Evolutionary conservation across 2,888 invertebrate species (phyloP), one percentile per base, ranked within the genome.

Genomic region (Limenitis camilla): DNA sequence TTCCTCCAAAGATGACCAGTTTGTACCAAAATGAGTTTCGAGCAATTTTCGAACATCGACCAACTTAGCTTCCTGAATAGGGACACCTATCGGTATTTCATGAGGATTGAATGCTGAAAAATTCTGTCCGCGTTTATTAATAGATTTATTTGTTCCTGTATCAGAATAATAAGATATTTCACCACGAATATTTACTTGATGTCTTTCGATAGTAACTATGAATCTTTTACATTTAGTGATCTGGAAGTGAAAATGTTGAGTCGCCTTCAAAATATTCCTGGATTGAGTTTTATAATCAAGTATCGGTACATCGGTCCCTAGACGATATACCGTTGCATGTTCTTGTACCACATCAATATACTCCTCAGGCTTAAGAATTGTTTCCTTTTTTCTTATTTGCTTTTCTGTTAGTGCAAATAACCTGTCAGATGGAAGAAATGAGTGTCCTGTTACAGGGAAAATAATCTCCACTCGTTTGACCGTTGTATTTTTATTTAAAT

Each of bases 11-110:
- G 29, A 31, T n/a, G 42, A 27, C 32, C 42, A 42, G n/a, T 42
- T 42, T 10, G 29, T 9, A 32, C 32, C 42, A 32, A 42, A 42
- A 30, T 42, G 42, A 11, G 42, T 32, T 42, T 9, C 31, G 9
- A 42, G 42, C 30, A 42, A 42, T 8, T 42, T 42, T 9, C 42
- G n/a, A 30, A 42, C 42, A 30, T 42, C 42, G n/a, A 31, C 10
- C 10, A 32, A 30, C 30, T 42, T 31, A 9, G 42, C 42, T 31
- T 32, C 11, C 6, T 7, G 30, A 9, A 42, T 30, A 7, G 42
- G 11, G 5, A 27, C 40, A 40, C 40, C 40, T 40, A 40, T 40
- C 11, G 40, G 27, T 6, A 40, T 8, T 40, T 5, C 4, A 40
- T 40, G 8, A 40, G 10, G 40, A 40, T 40, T 27, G 3, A 27